These are phyloP conservation scores for Zaprionus ghesquierei DNA, from an alignment of 1,140 invertebrate genomes.

Conservation along the genomic window DNA sequence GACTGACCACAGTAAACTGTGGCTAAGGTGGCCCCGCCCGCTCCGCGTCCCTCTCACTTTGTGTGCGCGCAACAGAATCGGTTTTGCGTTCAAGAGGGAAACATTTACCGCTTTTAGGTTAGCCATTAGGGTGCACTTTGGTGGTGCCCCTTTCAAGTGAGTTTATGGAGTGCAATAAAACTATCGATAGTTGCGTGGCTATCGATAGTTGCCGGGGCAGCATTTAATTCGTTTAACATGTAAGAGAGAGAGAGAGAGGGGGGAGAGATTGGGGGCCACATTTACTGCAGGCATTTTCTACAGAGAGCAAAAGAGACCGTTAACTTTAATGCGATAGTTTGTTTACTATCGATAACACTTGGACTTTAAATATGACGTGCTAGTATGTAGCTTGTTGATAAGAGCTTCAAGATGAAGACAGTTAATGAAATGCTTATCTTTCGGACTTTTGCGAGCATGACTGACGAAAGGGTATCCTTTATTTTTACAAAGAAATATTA, in stretches of 20 bases:
- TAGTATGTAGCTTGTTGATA: not conserved
- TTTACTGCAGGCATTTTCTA: not conserved
- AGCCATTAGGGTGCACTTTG: not conserved
- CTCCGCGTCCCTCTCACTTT: not conserved
- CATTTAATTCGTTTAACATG: not conserved
- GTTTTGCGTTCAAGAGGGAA: not conserved
- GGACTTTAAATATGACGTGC: not conserved
- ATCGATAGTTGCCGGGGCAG: not conserved
- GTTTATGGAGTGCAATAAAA: not conserved
- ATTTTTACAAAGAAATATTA: no score
- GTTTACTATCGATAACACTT: not conserved
- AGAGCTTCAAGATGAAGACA: no score
- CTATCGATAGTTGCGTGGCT: not conserved
- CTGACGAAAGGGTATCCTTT: no score
- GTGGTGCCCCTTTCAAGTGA: not conserved
- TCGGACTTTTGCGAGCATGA: no score
- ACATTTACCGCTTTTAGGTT: constrained; percentile 1
- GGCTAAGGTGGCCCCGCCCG: constrained; percentile 36
- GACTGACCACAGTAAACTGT: constrained; percentile 59
- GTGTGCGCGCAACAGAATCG: not conserved
- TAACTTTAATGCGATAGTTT: not conserved
- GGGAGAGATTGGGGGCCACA: not conserved
- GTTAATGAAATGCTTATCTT: no score
- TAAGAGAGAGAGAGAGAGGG: not conserved
- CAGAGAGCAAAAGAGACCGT: not conserved